Evolutionary conservation across 2,797 vertebrate species (phyloP).

Genomic region (Corythornis leucogaster): DNA sequence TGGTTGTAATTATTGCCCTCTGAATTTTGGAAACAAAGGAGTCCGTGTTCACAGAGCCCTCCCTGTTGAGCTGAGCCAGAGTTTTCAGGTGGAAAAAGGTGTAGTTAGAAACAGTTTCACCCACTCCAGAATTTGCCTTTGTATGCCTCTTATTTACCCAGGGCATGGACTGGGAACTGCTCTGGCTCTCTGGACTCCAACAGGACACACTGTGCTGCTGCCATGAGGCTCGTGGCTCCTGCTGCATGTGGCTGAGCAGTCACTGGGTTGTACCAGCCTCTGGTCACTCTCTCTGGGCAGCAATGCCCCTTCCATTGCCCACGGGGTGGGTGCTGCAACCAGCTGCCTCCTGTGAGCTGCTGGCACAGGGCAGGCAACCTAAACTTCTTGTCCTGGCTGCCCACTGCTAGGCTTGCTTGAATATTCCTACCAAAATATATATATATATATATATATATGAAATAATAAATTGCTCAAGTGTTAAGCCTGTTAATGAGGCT

Average conservation of each 20-base stretch:
- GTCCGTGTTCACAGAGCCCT: background rate
- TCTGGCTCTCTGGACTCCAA: background rate
- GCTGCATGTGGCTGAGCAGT: too few species aligned
- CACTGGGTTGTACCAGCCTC: background rate
- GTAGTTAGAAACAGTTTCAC: background rate
- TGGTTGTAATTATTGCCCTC: background rate
- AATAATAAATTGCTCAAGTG: background rate
- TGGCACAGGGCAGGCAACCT: background rate
- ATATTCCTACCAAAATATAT: background rate
- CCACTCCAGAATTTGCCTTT: background rate
- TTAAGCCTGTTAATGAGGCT: background rate
- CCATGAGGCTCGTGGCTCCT: too few species aligned
- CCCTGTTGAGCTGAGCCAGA: background rate
- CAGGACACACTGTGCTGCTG: rapidly evolving
- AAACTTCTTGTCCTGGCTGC: background rate
- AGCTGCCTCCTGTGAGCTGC: background rate
- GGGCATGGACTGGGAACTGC: rapidly evolving
- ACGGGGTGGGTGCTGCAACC: background rate
- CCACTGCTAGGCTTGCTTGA: background rate
- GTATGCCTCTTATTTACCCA: background rate
- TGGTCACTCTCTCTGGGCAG: background rate
- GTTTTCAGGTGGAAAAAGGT: background rate
- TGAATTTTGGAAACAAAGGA: background rate
- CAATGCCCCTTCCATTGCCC: rapidly evolving
- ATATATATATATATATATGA: too few species aligned